Percentiles rank a stretch among this genome's conserved stretches.
Evolutionary conservation across 2,113 vertebrate genomes (phyloP).

Genomic region (Potamarius usumacintae): DNA sequence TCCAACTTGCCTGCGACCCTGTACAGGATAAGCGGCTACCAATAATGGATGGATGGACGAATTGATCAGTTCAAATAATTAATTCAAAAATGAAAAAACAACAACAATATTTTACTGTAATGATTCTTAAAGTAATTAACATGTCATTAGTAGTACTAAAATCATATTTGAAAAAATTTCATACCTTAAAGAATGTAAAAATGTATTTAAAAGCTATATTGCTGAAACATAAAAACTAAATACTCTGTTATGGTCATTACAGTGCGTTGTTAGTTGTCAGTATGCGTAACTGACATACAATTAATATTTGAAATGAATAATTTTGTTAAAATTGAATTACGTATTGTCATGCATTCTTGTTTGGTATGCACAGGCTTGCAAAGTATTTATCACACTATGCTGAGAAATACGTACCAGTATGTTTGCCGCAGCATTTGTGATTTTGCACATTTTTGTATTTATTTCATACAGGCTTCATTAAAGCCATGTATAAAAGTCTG

Average conservation of each 20-base stretch:
- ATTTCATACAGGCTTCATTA: background rate
- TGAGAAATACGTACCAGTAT: background rate
- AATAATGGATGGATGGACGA: too few relatives aligned
- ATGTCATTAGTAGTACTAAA: background rate
- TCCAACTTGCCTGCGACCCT: too few relatives aligned
- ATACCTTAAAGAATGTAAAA: background rate
- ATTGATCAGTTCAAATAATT: background rate
- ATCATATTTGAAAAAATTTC: background rate
- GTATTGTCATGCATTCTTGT: background rate
- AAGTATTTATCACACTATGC: background rate
- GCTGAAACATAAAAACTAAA: background rate
- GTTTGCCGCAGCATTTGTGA: background rate
- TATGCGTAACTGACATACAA: background rate
- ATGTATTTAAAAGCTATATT: background rate
- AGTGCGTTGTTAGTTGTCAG: background rate
- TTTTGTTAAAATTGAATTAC: background rate
- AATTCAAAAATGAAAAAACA: background rate
- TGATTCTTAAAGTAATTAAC: background rate
- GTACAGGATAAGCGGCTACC: too few relatives aligned
- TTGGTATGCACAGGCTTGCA: background rate
- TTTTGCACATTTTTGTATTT: background rate
- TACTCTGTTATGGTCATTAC: background rate
- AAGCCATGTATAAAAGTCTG: background rate
- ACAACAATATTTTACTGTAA: background rate
- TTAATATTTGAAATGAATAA: background rate